phyloP scores from a whole-genome alignment of 2,888 invertebrate genomes.

The Brachyptera risi region DNA sequence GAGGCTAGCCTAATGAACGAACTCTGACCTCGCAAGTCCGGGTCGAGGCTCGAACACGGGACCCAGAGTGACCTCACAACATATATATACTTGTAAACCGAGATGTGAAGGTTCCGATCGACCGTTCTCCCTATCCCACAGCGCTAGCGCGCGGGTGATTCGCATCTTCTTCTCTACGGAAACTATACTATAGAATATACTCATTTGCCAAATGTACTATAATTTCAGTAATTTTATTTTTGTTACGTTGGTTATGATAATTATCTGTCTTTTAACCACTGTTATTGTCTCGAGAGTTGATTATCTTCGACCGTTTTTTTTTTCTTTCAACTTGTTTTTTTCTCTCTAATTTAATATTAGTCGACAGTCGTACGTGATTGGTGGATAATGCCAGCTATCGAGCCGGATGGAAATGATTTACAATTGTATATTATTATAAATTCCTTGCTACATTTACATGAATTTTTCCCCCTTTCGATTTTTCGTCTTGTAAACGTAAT shows the following conservation, averaged over 20 bases:
- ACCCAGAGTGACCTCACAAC: no score
- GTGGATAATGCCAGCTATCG: conserved; percentile 26
- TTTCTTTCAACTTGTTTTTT: conserved; percentile 1
- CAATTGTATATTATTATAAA: conserved; percentile 30
- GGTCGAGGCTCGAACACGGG: no score
- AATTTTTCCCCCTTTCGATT: conserved; percentile 25
- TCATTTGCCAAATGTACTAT: neutral
- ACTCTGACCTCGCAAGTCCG: no score
- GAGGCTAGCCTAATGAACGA: no score
- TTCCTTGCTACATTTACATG: conserved; percentile 29
- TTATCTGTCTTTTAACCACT: neutral
- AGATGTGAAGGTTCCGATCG: no score
- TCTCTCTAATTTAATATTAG: conserved; percentile 24
- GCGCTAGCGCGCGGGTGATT: no score
- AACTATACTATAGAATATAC: no score
- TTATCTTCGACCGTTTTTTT: conserved; percentile 9
- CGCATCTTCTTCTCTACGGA: no score
- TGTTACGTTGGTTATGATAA: neutral
- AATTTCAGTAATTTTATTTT: neutral
- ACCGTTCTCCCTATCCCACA: no score
- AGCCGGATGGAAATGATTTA: conserved; percentile 26
- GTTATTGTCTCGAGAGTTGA: conserved; percentile 6
- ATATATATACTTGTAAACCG: no score
- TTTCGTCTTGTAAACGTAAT: conserved; percentile 24
- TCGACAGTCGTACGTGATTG: conserved; percentile 27